Conservation (phyloP, 2,888 invertebrate genomes). For the Caenorhabditis macrosperma region DNA sequence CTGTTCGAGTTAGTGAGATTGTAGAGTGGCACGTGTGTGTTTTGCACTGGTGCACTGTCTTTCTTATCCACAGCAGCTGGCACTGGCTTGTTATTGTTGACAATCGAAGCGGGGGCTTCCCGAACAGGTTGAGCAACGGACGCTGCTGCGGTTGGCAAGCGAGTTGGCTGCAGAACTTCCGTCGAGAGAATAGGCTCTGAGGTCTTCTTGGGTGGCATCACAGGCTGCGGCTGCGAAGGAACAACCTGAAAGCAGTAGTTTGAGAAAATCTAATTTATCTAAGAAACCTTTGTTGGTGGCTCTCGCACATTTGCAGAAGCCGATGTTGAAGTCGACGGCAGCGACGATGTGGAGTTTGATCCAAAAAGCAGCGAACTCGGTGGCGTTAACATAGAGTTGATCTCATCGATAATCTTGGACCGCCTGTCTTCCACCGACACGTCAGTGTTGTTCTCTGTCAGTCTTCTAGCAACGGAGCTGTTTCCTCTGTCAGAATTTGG, state of each 20-base stretch:
- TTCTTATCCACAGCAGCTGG: conserved; percentile 12
- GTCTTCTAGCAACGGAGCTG: too few species aligned
- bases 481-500: conserved; percentile 22
- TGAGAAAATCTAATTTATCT: not conserved
- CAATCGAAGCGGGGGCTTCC: conserved; percentile 13
- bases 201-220: conserved; percentile 39
- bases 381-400: conserved; percentile 46
- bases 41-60: not conserved
- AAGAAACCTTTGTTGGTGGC: not conserved
- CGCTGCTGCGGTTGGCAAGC: conserved; percentile 8
- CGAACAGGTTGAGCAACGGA: conserved; percentile 11
- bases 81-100: not conserved
- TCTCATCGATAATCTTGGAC: conserved; percentile 57
- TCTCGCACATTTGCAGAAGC: not conserved
- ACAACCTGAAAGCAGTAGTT: conserved; percentile 1
- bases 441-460: not conserved
- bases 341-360: conserved; percentile 23
- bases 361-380: conserved; percentile 60
- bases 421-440: conserved; percentile 48
- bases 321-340: not conserved
- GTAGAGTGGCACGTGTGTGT: conserved; percentile 46
- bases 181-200: conserved; percentile 44
- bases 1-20: conserved; percentile 54
- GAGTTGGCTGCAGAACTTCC: conserved; percentile 45
- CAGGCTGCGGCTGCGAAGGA: not conserved